A percentile compares a stretch with the other conserved stretches of the same genome.
These are phyloP conservation scores for Gibbula magus DNA, from an alignment of 2,888 invertebrate genomes.

Conservation along the genomic window DNA sequence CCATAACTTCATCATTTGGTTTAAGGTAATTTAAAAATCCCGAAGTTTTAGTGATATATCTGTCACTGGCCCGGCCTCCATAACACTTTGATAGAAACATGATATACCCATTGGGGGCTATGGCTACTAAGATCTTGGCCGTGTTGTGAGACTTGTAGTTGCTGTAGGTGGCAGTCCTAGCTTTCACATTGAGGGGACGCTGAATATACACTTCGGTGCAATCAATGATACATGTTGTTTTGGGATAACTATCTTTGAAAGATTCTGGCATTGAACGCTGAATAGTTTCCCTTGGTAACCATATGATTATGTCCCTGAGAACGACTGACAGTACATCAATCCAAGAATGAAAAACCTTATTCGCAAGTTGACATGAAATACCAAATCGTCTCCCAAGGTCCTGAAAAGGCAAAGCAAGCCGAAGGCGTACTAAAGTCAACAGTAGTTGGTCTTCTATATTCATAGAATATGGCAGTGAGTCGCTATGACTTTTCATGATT, in stretches of 20 bases:
- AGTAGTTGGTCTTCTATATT: not conserved
- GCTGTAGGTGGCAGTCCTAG: slow-evolving; percentile 20
- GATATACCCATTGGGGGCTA: slow-evolving; percentile 29
- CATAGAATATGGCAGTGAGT: not conserved
- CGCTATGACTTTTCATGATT: not conserved
- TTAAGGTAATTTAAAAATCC: slow-evolving; percentile 28
- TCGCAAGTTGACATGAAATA: not conserved
- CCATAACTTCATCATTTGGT: slow-evolving; percentile 26
- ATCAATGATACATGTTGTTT: not conserved
- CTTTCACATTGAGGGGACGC: slow-evolving; percentile 25
- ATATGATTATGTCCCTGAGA: not conserved
- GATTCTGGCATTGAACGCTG: not conserved
- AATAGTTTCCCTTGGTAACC: not conserved
- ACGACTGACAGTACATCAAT: not conserved
- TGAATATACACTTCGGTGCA: slow-evolving; percentile 32
- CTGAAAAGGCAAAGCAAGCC: not conserved
- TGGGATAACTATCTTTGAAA: slow-evolving; percentile 18
- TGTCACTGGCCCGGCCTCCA: slow-evolving; percentile 32
- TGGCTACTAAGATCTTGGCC: slow-evolving; percentile 26
- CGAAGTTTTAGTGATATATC: slow-evolving; percentile 29
- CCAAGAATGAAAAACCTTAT: not conserved
- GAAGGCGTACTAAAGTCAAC: not conserved
- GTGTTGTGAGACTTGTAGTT: slow-evolving; percentile 35
- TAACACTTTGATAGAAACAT: slow-evolving; percentile 31
- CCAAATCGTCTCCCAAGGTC: not conserved